Evolutionary conservation across 1,140 invertebrate genomes (phyloP).

Genomic region (Bombus turneri): DNA sequence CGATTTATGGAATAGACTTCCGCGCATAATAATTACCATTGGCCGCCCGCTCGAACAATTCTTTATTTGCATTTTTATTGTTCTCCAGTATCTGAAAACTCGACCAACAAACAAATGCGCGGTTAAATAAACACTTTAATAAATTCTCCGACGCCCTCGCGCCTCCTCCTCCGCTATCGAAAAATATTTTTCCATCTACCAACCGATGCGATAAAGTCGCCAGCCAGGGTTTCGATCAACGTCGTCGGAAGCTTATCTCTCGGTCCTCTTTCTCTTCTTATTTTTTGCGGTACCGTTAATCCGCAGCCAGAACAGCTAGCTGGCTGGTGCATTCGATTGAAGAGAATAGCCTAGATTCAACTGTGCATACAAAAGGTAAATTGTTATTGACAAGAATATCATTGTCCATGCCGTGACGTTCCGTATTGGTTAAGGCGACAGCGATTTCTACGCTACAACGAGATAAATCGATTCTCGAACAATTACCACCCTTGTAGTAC

Average conservation of each 20-base stretch:
- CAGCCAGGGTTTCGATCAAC: neutral
- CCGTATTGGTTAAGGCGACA: conserved; percentile 59
- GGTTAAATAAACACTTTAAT: conserved; percentile 40
- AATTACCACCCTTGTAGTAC: conserved; percentile 60
- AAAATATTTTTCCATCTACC: conserved; percentile 18
- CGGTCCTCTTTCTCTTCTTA: too few species aligned
- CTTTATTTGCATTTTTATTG: conserved; percentile 55
- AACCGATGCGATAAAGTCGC: neutral
- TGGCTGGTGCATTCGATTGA: neutral
- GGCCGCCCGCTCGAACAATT: conserved; percentile 25
- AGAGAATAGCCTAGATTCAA: conserved; percentile 31
- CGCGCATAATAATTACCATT: conserved; percentile 49
- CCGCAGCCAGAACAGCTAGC: neutral
- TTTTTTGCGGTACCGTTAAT: too few species aligned
- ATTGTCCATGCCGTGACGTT: conserved; percentile 50
- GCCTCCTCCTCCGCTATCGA: neutral
- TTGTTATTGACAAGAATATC: conserved; percentile 66
- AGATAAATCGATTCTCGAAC: conserved; percentile 66
- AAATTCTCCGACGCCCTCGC: conserved; percentile 2
- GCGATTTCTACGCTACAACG: conserved; percentile 32
- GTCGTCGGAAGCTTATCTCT: neutral
- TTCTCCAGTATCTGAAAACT: conserved; percentile 8
- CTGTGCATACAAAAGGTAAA: conserved; percentile 47
- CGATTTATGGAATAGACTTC: conserved; percentile 42
- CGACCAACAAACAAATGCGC: conserved; percentile 19